A percentile compares a stretch with the other conserved stretches of the same genome.
These are phyloP conservation scores for Terrapene triunguis DNA, from an alignment of 2,113 vertebrate genomes.

Conservation along the genomic window DNA sequence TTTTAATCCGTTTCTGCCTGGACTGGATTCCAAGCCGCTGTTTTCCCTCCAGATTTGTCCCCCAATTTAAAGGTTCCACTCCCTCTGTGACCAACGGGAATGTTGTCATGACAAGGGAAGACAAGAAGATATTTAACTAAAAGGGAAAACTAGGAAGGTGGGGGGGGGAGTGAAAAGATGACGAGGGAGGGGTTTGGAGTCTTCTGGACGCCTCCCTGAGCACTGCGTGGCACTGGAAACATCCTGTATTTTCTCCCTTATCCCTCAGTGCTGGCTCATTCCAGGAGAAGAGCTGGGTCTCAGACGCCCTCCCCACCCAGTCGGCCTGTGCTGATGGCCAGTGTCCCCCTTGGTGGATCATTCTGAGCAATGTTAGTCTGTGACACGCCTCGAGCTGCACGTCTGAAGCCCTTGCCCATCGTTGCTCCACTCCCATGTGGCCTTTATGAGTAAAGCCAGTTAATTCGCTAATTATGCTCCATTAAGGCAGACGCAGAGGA, in stretches of 20 bases:
- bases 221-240: background rate
- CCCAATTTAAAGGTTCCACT: background rate
- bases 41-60: background rate
- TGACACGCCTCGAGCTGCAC: background rate
- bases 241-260: background rate
- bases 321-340: background rate
- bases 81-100: background rate
- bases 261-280: background rate
- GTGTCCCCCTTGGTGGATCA: background rate
- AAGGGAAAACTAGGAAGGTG: background rate
- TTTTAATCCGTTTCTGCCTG: background rate
- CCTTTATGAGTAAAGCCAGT: background rate
- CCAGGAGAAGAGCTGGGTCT: background rate
- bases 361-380: background rate
- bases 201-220: too few relatives aligned
- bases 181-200: background rate
- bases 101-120: too few relatives aligned
- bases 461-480: background rate
- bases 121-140: too few relatives aligned
- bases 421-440: background rate
- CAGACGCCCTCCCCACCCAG: background rate
- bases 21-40: background rate
- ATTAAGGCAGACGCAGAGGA: background rate
- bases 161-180: background rate
- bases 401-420: too few relatives aligned